Base-by-base conservation (phyloP, 2,797 vertebrate genomes). In the Sebastes variabilis region DNA sequence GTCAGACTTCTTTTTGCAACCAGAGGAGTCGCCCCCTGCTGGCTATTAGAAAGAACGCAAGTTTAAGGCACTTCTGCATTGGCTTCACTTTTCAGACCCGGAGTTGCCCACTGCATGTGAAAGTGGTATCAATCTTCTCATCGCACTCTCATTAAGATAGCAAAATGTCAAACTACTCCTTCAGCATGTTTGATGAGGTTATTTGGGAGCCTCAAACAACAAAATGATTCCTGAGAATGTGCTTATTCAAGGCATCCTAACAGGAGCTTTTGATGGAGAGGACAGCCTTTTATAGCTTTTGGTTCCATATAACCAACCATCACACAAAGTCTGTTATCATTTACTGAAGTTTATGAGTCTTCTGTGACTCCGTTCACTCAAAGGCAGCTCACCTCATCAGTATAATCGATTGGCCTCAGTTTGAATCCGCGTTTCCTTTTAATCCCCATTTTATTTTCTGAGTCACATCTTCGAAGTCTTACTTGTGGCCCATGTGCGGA, bases 391-490 rank as follows among this genome's bases (percentile, higher is more conserved):
- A 80, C 73, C 69, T 84, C 83, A 81, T 18, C 61, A 64, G 68
- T 42, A 81, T 80, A 20, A 84, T 82, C 18, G 20, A 79, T 79
- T 80, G 83, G 78, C 42, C 14, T 1, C 75, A 66, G 70, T 27
- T 52, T 73, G 54, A 88, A 75, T 79, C 71, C 42, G 24, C 54
- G 7, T 36, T 58, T 61, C 52, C 84, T 89, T 49, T 78, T 89
- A 86, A 87, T 84, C 73, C 22, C 20, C 38, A n/a, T 61, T 87
- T 80, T 66, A 78, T 85, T 77, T 74, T 62, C 65, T 83, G 79
- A 89, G 79, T 89, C 89, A 89, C 73, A 76, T 77, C 6, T n/a
- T 75, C 2, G 12, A 42, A 61, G 54, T 87, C 70, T 87, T 72
- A 74, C 72, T 90, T 87, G 88, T 86, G 88, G 82, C 60, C 49